Base-by-base conservation (phyloP, 92 coral and sea anemone genomes). In the Nematostella vectensis region DNA sequence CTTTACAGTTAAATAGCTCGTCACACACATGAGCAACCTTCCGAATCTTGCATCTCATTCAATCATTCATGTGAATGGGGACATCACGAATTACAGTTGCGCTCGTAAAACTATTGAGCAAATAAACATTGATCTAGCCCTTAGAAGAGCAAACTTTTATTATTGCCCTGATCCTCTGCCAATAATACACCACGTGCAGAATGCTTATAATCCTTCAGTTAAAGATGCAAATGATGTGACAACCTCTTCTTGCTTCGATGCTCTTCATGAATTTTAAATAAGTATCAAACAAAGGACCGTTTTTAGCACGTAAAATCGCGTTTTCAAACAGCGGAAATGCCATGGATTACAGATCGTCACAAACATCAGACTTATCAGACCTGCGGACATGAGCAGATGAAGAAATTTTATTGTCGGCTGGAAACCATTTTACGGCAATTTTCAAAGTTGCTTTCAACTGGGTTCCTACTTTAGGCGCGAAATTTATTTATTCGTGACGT, bases 381-480 rank as follows among this genome's bases (percentile, higher is more conserved):
- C n/a, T n/a, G n/a, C n/a, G n/a, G n/a, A n/a, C n/a, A n/a, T n/a
- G n/a, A n/a, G n/a, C n/a, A n/a, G n/a, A n/a, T n/a, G n/a, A n/a
- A n/a, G n/a, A n/a, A n/a, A n/a, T n/a, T n/a, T n/a, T n/a, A n/a
- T n/a, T n/a, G n/a, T n/a, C n/a, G n/a, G n/a, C n/a, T n/a, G n/a
- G n/a, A n/a, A n/a, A n/a, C n/a, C n/a, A n/a, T n/a, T n/a, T n/a
- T n/a, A n/a, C n/a, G n/a, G n/a, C n/a, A n/a, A n/a, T n/a, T n/a
- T n/a, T n/a, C n/a, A n/a, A n/a, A n/a, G n/a, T n/a, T n/a, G n/a
- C n/a, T n/a, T n/a, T n/a, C n/a, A n/a, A n/a, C n/a, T n/a, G n/a
- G n/a, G n/a, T n/a, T n/a, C n/a, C n/a, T n/a, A 25, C 51, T 65
- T 66, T 66, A 1, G 72, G 72, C 72, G 72, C 59, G 72, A 66